Conservation (phyloP, 2,113 vertebrate genomes). For the Cettia cetti region DNA sequence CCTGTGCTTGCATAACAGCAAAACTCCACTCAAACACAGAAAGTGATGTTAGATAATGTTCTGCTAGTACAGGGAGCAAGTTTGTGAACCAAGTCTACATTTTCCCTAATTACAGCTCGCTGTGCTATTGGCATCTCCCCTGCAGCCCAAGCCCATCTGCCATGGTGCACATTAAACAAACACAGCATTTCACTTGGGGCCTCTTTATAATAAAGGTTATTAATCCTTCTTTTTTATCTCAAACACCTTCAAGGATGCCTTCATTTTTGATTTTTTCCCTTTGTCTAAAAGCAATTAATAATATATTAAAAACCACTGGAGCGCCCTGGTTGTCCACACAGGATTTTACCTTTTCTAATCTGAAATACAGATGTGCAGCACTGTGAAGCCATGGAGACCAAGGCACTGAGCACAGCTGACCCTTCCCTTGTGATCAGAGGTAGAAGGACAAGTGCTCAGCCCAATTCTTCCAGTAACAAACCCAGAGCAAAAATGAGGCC, state of each 20-base stretch:
- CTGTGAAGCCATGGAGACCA: neutral
- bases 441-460: neutral
- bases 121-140: neutral
- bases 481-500: neutral
- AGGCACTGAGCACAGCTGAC: neutral
- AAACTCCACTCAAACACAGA: neutral
- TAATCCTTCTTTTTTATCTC: neutral
- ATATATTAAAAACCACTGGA: neutral
- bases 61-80: neutral
- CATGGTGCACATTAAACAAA: neutral
- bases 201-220: neutral
- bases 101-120: neutral
- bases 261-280: neutral
- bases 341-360: neutral
- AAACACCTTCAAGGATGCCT: neutral
- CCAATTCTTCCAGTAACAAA: neutral
- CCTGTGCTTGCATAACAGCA: neutral
- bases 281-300: neutral
- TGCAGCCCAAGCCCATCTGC: neutral
- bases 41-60: neutral
- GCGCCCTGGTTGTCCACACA: neutral
- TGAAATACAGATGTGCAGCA: neutral
- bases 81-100: neutral
- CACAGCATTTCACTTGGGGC: neutral
- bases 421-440: neutral